phyloP scores from a whole-genome alignment of 2,888 invertebrate species.

The Apodemia hepburni region DNA sequence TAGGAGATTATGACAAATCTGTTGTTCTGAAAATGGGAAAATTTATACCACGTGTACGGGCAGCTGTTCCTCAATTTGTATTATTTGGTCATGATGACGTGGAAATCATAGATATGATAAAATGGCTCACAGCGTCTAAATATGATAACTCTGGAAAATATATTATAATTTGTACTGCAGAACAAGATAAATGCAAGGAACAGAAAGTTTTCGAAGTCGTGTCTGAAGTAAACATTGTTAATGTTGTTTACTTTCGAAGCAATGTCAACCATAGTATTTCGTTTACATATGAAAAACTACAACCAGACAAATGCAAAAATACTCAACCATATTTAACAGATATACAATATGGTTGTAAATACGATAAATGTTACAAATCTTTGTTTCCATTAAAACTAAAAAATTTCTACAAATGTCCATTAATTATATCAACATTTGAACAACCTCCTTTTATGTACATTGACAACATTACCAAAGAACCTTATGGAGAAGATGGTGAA shows the following conservation, averaged over 20 bases:
- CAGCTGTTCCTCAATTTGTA: conserved; percentile 43
- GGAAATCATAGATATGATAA: conserved; percentile 40
- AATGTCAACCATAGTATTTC: conserved; percentile 32
- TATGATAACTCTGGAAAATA: conserved; percentile 48
- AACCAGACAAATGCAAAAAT: conserved; percentile 42
- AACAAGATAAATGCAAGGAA: conserved; percentile 42
- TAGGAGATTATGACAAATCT: conserved; percentile 41
- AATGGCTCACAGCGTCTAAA: conserved; percentile 38
- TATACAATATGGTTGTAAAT: conserved; percentile 35
- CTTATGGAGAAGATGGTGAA: conserved; percentile 49
- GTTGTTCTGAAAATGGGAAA: conserved; percentile 42
- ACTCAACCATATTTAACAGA: conserved; percentile 38
- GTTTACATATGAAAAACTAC: conserved; percentile 41
- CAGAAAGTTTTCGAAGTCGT: conserved; percentile 41
- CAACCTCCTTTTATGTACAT: conserved; percentile 55
- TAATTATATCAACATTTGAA: conserved; percentile 48
- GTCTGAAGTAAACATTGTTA: conserved; percentile 37
- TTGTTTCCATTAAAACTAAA: conserved; percentile 42
- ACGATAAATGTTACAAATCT: conserved; percentile 39
- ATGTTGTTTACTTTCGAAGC: conserved; percentile 44
- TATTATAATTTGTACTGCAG: conserved; percentile 42
- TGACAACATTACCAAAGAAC: conserved; percentile 37
- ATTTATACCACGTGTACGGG: conserved; percentile 33
- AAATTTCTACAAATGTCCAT: conserved; percentile 45
- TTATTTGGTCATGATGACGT: conserved; percentile 42